Evolutionary conservation across 2,113 vertebrate genomes (phyloP).

Genomic region (Petromus typicus): DNA sequence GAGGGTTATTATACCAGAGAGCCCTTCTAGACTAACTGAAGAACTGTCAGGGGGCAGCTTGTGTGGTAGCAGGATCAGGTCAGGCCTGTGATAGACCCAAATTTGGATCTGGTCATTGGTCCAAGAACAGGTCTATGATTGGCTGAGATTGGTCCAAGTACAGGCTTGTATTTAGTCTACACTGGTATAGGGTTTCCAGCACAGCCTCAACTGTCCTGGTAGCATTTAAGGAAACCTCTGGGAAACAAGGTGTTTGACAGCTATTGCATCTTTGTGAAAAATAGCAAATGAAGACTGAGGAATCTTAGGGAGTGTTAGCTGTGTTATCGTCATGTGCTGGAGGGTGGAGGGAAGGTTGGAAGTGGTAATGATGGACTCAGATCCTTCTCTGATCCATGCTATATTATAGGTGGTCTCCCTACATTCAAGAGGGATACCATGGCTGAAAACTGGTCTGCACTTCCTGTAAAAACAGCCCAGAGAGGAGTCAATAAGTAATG

Average conservation of each 20-base stretch:
- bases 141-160: neutral
- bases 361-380: neutral
- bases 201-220: neutral
- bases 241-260: neutral
- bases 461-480: neutral
- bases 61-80: neutral
- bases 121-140: neutral
- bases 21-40: neutral
- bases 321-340: neutral
- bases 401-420: too few species aligned
- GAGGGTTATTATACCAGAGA: neutral
- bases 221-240: neutral
- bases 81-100: neutral
- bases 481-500: neutral
- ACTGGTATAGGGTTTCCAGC: neutral
- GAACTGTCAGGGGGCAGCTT: neutral
- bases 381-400: neutral
- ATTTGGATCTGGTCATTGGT: neutral
- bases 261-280: neutral
- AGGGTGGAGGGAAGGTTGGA: neutral
- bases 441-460: neutral
- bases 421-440: neutral
- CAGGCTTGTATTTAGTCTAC: neutral
- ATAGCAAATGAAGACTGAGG: neutral
- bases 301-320: neutral